Base-by-base conservation (phyloP, 1,140 invertebrate species). In the Aphelinus certus region DNA sequence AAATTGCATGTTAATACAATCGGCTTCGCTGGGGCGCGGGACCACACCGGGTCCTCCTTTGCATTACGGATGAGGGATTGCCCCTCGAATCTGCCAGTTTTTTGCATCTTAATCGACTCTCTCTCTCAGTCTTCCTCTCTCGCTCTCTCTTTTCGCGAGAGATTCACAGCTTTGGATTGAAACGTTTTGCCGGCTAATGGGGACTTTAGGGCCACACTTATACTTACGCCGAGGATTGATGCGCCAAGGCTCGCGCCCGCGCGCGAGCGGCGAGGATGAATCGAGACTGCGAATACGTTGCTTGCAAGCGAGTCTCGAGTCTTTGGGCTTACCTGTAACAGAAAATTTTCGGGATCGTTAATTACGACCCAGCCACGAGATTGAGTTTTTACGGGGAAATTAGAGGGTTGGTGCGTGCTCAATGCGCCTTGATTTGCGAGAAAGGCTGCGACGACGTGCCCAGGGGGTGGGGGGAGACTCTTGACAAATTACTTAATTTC, bases 201-300 rank as follows among this genome's bases (percentile, higher is more conserved):
- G 51, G 61, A 51, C 53, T 42, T 47, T 45, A 45, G 43, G 47
- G 60, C 5, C 7, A 48, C 60, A 45, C 26, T 71, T 71, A 71
- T 63, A 63, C 70, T 71, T 71, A 71, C 60, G 60, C 6, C 49
- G 9, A 43, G 55, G 55, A 68, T 68, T 58, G 58, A 64, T 65
- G 62, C 58, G 26, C 26, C 55, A 7, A 26, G 26, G 26, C 26
- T 26, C 26, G 26, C 26, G 26, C 26, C 26, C 26, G 26, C 26
- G 26, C 26, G 0, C 26, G 47, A 42, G n/a, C 61, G 69, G 10
- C 42, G 69, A 55, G 58, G 43, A 49, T 62, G 57, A 71, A 53
- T 48, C 43, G 49, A 61, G 49, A 42, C 7, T 7, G 51, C 10
- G 61, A 26, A 26, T 26, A 26, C 26, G n/a, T n/a, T n/a, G 70